These are phyloP conservation scores for Phymanthus crucifer DNA, from an alignment of 92 coral and sea anemone species.

Conservation along the genomic window DNA sequence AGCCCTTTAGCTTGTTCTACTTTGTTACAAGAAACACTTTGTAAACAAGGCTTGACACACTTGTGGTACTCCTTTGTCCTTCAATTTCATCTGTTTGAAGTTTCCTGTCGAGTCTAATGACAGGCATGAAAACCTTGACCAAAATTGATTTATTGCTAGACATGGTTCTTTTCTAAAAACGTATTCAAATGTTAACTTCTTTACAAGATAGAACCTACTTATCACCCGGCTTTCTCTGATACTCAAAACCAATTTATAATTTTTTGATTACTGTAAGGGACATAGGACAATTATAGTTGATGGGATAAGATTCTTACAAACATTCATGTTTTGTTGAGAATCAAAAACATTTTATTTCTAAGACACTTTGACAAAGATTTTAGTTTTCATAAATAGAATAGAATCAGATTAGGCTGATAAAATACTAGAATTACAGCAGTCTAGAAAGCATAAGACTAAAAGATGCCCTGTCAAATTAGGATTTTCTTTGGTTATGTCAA, in stretches of 20 bases:
- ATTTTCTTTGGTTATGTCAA: neutral
- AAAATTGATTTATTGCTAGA: neutral
- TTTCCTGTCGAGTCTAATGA: neutral
- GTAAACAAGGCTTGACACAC: conserved; percentile 4
- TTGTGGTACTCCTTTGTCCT: neutral
- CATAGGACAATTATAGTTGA: neutral
- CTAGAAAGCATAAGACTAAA: neutral
- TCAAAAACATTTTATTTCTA: neutral
- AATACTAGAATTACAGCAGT: neutral
- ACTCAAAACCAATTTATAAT: neutral
- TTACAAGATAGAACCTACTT: neutral
- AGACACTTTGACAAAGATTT: neutral
- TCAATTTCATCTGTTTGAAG: neutral
- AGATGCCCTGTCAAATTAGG: neutral
- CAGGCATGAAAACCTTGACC: neutral
- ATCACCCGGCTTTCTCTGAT: neutral
- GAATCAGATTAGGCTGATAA: neutral
- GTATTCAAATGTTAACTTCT: neutral
- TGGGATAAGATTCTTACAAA: neutral
- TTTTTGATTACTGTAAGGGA: neutral
- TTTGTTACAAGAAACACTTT: neutral
- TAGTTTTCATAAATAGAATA: neutral
- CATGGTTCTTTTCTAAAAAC: neutral
- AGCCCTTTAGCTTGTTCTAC: conserved; percentile 1
- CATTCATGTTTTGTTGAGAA: neutral